Base-by-base conservation (phyloP, 2,797 vertebrate species). In the Phrynocephalus guinanensis region DNA sequence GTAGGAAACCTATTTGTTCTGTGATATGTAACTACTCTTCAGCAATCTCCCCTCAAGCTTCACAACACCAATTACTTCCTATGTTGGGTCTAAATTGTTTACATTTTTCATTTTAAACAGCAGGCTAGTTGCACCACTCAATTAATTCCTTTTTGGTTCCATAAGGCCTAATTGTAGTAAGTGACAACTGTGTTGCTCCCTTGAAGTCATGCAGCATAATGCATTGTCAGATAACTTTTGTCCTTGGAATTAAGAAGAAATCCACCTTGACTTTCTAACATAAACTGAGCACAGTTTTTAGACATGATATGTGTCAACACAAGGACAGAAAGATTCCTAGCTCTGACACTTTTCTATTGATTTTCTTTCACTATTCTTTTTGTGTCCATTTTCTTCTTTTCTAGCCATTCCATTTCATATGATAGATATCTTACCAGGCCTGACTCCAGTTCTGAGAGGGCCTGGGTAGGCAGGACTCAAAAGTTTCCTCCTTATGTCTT, bases 11-110 rank as follows among this genome's bases (percentile, higher is more conserved):
- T 84, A 2, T 66, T 72, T 88, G 16, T 33, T 85, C 90, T 89
- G 70, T 77, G 7, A 44, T 6, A 0, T 88, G 50, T 78, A 82
- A 77, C 6, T 60, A 85, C 66, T 82, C 0, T 5, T 87, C 84
- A 88, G 28, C 13, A 73, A 81, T 89, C 89, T 71, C 87, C 87
- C 16, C 0, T 87, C 0, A 26, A 90, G 91, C 93, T 94, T 93
- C 72, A 67, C 82, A 6, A n/a, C 86, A 83, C 11, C 60, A 68
- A 48, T 90, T 88, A 88, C 4, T 86, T 30, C 38, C 73, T 83
- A 28, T 72, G 75, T 13, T 84, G 86, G 10, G 75, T 79, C 90
- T 48, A 89, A 90, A 88, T 91, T 3, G 1, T 85, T 90, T 82
- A 22, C 50, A 75, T 88, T 92, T 90, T 38, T 90, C 38, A 91